Evolutionary conservation across 2,888 invertebrate genomes (phyloP).

Genomic region (Lasioglossum vierecki): DNA sequence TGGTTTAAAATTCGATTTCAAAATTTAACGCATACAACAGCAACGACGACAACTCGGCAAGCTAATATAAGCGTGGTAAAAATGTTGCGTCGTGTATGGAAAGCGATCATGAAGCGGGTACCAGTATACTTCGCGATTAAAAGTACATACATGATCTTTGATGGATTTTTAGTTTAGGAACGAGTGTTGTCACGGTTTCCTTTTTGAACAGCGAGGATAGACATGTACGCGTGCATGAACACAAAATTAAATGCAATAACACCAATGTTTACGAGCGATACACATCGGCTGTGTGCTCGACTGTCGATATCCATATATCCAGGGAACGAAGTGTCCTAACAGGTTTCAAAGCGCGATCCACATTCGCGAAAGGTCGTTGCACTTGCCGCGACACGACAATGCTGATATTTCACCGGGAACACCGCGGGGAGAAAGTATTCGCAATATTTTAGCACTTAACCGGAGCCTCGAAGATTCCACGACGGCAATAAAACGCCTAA

Average conservation of each 20-base stretch:
- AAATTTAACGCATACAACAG: no score
- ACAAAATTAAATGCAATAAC: constrained; percentile 50
- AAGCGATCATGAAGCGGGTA: background rate
- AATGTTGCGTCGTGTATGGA: background rate
- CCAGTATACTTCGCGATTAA: background rate
- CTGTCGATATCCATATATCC: constrained; percentile 50
- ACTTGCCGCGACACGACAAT: constrained; percentile 61
- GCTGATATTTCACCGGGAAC: constrained; percentile 47
- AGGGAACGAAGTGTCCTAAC: constrained; percentile 59
- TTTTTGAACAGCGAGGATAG: constrained; percentile 24
- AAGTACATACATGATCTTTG: background rate
- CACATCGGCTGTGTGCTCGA: constrained; percentile 24
- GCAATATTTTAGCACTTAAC: constrained; percentile 63
- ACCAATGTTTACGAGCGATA: constrained; percentile 51
- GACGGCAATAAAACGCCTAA: constrained; percentile 59
- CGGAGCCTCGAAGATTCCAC: constrained; percentile 45
- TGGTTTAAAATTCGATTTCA: no score
- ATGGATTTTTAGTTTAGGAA: background rate
- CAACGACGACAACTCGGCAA: no score
- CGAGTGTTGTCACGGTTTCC: background rate
- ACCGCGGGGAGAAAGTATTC: constrained; percentile 46
- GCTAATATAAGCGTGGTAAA: no score
- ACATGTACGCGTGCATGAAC: constrained; percentile 7
- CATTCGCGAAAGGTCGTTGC: constrained; percentile 59
- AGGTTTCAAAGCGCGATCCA: constrained; percentile 64